Percentiles rank a stretch among this genome's conserved stretches.
These are phyloP conservation scores for Yponomeuta sedellus DNA, from an alignment of 2,888 invertebrate species.

Conservation along the genomic window DNA sequence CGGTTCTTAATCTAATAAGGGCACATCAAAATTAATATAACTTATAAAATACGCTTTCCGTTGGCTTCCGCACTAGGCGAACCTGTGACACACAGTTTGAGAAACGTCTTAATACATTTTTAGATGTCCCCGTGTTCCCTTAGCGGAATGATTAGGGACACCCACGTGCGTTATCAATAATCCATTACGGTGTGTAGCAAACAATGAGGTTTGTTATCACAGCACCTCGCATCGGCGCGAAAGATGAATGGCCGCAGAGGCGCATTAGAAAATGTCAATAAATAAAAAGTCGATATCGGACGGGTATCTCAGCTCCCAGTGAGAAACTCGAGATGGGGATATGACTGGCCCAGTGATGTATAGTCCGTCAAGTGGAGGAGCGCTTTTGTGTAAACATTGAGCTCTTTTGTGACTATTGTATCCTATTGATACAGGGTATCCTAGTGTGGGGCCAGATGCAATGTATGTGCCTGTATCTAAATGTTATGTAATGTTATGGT, in stretches of 20 bases:
- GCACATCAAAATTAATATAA: too few relatives aligned
- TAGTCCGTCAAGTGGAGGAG: constrained; percentile 15
- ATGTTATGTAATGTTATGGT: too few relatives aligned
- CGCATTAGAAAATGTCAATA: constrained; percentile 74
- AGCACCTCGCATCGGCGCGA: constrained; percentile 46
- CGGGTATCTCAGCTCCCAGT: constrained; percentile 40
- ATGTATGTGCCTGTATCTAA: too few relatives aligned
- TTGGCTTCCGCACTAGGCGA: too few relatives aligned
- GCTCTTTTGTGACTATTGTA: too few relatives aligned
- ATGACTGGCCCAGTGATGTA: constrained; percentile 19
- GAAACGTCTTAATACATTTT: constrained; percentile 42
- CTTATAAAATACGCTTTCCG: too few relatives aligned
- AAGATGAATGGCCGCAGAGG: constrained; percentile 62
- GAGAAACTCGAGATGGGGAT: constrained; percentile 44
- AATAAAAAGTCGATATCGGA: constrained; percentile 69
- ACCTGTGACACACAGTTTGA: too few relatives aligned
- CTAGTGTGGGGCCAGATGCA: too few relatives aligned
- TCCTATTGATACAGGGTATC: too few relatives aligned
- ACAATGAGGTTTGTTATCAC: constrained; percentile 70
- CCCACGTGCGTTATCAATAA: constrained; percentile 75
- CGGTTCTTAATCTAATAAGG: too few relatives aligned
- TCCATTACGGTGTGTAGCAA: constrained; percentile 69
- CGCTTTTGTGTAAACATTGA: neutral
- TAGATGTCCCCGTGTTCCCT: constrained; percentile 53
- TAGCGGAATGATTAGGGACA: constrained; percentile 61